These are phyloP conservation scores for Rhinolophus sinicus DNA, from an alignment of 2,113 vertebrate genomes.

Conservation along the genomic window DNA sequence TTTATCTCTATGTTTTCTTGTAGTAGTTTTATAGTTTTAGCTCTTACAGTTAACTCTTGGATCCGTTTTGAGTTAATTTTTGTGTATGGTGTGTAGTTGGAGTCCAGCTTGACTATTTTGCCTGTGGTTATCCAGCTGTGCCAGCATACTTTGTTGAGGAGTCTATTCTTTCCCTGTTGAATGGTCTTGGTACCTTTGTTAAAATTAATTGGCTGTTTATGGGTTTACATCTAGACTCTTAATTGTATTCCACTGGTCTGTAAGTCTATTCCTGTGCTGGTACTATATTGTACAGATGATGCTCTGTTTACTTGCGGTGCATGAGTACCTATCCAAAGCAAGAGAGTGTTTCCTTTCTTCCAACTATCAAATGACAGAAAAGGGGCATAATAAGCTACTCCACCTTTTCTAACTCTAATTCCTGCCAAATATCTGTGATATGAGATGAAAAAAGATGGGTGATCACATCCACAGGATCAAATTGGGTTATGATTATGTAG, in stretches of 20 bases:
- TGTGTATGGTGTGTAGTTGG: background rate
- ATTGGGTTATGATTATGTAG: background rate
- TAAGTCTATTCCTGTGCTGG: background rate
- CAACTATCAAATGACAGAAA: background rate
- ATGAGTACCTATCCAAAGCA: background rate
- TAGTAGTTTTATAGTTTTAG: background rate
- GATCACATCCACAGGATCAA: background rate
- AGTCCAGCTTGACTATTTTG: background rate
- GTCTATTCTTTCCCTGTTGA: background rate
- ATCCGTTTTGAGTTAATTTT: constrained; percentile 6
- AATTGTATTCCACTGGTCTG: background rate
- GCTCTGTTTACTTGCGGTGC: background rate
- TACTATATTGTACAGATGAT: background rate
- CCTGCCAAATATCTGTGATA: background rate
- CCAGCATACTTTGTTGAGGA: background rate
- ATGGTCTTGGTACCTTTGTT: background rate
- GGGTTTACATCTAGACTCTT: background rate
- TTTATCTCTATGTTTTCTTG: background rate
- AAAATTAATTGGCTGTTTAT: background rate
- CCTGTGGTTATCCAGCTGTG: background rate
- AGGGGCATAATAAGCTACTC: background rate
- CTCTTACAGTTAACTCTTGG: background rate
- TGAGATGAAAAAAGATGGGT: background rate
- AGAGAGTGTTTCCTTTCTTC: background rate
- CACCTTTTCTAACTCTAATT: background rate